Percentiles rank a stretch among this genome's conserved stretches.
Conservation (phyloP, 2,888 invertebrate genomes). For the Eilema caniola region DNA sequence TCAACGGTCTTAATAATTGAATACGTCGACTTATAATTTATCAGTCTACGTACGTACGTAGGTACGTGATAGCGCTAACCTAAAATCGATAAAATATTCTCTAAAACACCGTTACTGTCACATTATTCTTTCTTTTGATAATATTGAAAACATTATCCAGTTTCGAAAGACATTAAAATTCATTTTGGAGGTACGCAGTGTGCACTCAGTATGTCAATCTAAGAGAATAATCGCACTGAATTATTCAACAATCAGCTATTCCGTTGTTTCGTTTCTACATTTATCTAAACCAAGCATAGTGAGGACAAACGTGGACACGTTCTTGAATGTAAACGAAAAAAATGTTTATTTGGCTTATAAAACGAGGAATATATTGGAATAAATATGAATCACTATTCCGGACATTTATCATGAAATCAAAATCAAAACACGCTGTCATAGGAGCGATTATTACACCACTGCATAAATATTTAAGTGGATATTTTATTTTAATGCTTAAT, state of each 20-base stretch:
- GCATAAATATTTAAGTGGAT: neutral
- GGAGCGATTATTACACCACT: neutral
- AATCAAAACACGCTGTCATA: neutral
- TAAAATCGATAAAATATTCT: neutral
- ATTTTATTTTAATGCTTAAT: too few species aligned
- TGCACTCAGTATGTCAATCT: constrained; percentile 67
- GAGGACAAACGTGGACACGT: neutral
- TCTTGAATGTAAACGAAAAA: neutral
- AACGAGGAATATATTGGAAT: neutral
- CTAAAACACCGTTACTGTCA: constrained; percentile 9
- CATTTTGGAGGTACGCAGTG: constrained; percentile 61
- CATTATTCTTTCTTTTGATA: constrained; percentile 20
- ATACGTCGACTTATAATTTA: neutral
- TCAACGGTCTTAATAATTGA: neutral
- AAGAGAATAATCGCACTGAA: constrained; percentile 68
- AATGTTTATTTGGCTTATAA: neutral
- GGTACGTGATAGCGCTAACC: neutral
- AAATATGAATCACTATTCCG: constrained; percentile 1
- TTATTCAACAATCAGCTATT: constrained; percentile 72
- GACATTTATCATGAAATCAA: neutral
- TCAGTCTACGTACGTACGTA: neutral
- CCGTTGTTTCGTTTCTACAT: constrained; percentile 54
- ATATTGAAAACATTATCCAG: constrained; percentile 20
- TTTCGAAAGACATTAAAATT: constrained; percentile 60
- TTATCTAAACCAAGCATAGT: constrained; percentile 29